phyloP scores from a whole-genome alignment of 2,797 vertebrate genomes.

The Fistularia commersonii region DNA sequence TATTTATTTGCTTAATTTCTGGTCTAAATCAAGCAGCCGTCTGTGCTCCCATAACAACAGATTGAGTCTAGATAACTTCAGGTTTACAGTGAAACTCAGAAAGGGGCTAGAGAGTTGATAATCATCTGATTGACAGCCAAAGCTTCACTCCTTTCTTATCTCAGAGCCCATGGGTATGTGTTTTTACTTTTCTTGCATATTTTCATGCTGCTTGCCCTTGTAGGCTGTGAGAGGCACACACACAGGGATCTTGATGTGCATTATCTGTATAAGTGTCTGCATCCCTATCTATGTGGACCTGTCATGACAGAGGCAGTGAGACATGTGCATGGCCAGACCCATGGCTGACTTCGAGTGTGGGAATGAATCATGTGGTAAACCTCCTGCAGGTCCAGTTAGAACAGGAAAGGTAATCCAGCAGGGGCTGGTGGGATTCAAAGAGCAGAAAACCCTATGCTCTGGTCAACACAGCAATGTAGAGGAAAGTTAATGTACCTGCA shows the following conservation, averaged over 20 bases:
- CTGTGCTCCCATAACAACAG: too few species aligned
- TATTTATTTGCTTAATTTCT: too few species aligned
- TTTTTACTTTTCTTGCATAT: slow-evolving; percentile 3
- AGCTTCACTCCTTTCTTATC: slow-evolving; percentile 40
- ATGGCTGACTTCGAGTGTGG: slow-evolving; percentile 54
- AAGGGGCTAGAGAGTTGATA: too few species aligned
- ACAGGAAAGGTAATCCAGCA: slow-evolving; percentile 24
- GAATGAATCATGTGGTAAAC: slow-evolving; percentile 63
- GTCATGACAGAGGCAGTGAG: slow-evolving; percentile 30
- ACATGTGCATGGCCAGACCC: slow-evolving; percentile 41
- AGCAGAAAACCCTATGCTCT: slow-evolving; percentile 7
- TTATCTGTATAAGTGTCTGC: slow-evolving; percentile 29
- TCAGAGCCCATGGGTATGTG: slow-evolving; percentile 6
- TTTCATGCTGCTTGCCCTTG: slow-evolving; percentile 7
- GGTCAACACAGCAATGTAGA: slow-evolving; percentile 8
- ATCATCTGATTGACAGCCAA: slow-evolving; percentile 17
- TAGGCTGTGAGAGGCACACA: neutral
- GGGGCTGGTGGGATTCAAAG: neutral
- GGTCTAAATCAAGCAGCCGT: too few species aligned
- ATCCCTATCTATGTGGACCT: slow-evolving; percentile 32
- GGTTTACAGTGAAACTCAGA: too few species aligned
- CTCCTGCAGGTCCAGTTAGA: slow-evolving; percentile 47
- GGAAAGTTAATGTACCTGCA: slow-evolving; percentile 7
- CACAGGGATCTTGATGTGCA: slow-evolving; percentile 21
- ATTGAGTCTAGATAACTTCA: too few species aligned